Conservation (phyloP, 2,888 invertebrate genomes). For the Gastracanthus pulcherrimus region DNA sequence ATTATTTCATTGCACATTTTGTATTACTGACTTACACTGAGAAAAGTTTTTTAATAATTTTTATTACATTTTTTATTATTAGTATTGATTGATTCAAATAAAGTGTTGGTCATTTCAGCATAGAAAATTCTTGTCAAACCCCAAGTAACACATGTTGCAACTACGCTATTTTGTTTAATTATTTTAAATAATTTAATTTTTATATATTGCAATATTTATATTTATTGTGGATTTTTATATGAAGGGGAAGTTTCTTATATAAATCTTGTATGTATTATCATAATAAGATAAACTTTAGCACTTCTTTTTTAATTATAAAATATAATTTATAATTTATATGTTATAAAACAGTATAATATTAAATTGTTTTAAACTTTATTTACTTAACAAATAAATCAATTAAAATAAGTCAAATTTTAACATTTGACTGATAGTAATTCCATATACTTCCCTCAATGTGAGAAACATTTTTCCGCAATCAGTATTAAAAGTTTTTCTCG, state of each 20-base stretch:
- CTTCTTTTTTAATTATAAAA: background rate
- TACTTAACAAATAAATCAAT: background rate
- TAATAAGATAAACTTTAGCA: background rate
- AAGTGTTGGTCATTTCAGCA: slow-evolving; percentile 15
- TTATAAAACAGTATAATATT: background rate
- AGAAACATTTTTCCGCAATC: background rate
- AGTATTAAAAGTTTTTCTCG: slow-evolving; percentile 50
- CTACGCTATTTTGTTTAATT: background rate
- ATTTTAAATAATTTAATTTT: background rate
- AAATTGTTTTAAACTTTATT: background rate
- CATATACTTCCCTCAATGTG: background rate
- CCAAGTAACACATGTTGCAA: background rate
- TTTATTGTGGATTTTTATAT: background rate
- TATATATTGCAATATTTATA: no score
- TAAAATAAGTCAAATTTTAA: background rate
- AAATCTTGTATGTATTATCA: no score
- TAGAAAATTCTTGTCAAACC: slow-evolving; percentile 20
- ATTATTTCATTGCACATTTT: background rate
- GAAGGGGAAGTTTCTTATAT: background rate
- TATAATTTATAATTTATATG: background rate
- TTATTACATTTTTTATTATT: slow-evolving; percentile 3
- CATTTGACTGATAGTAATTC: background rate
- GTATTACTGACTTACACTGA: background rate
- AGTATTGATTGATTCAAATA: background rate
- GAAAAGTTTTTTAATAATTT: background rate